A percentile compares a stretch with the other conserved stretches of the same genome.
Conservation (phyloP, 92 coral and sea anemone genomes). For the Zoanthus sociatus region DNA sequence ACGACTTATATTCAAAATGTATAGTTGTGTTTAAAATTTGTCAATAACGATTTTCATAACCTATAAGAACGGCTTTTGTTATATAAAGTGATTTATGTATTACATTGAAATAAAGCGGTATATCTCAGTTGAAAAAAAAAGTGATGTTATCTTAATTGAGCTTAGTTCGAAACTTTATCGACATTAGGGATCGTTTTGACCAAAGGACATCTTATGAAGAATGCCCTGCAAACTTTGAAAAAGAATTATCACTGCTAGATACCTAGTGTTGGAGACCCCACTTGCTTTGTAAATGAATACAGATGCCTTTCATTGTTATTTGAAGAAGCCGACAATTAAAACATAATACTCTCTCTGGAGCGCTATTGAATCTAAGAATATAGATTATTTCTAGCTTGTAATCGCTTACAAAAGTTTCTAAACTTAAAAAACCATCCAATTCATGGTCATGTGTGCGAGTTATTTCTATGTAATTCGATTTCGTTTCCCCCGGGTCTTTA, state of each 20-base stretch:
- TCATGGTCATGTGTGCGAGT: too few species aligned
- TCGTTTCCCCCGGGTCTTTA: conserved; percentile 9
- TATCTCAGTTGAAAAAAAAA: background rate
- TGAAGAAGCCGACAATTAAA: conserved; percentile 46
- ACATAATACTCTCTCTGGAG: background rate
- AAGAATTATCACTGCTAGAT: background rate
- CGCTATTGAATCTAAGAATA: too few species aligned
- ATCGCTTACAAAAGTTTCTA: too few species aligned
- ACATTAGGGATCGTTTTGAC: background rate
- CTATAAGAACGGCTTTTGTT: background rate
- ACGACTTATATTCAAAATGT: background rate
- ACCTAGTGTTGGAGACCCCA: background rate
- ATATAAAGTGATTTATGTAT: background rate
- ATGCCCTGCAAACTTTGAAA: background rate
- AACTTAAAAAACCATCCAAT: too few species aligned
- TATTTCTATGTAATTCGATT: background rate
- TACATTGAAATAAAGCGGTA: background rate
- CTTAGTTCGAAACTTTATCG: background rate
- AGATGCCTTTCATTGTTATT: conserved; percentile 32
- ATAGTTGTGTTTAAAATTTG: background rate
- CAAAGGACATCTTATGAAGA: background rate
- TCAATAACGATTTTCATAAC: background rate
- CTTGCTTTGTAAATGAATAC: conserved; percentile 43
- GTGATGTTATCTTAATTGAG: background rate
- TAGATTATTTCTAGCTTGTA: too few species aligned